Conservation (phyloP, 2,888 invertebrate species). For the Orthosia gothica region DNA sequence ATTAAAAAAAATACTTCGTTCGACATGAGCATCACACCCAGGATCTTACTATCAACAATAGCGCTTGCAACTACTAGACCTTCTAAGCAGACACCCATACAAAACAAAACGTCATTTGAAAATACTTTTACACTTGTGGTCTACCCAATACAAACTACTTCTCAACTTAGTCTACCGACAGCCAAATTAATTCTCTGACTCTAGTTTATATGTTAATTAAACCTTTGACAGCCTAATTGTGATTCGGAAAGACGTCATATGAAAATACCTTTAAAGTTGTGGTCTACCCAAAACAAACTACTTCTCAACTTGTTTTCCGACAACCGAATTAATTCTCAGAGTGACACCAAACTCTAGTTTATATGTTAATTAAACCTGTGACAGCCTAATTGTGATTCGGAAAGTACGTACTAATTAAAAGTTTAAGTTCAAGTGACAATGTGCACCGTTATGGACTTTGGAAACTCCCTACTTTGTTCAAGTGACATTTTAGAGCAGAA, state of each 20-base stretch:
- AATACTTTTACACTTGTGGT: not conserved
- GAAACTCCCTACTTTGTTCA: constrained; percentile 8
- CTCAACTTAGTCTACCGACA: too few species aligned
- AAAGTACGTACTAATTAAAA: constrained; percentile 36
- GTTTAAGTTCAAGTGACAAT: constrained; percentile 27
- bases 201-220: constrained; percentile 38
- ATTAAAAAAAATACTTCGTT: not conserved
- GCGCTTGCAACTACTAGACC: not conserved
- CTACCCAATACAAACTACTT: too few species aligned
- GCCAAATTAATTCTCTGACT: not conserved
- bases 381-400: constrained; percentile 44
- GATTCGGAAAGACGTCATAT: constrained; percentile 22
- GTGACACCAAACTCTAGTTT: not conserved
- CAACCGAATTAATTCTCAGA: not conserved
- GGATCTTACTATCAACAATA: not conserved
- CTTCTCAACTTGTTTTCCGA: not conserved
- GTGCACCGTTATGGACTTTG: constrained; percentile 10
- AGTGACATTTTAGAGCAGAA: not conserved
- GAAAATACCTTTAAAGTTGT: too few species aligned
- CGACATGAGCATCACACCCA: not conserved
- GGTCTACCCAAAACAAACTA: not conserved
- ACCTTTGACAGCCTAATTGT: constrained; percentile 34
- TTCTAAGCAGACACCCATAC: not conserved
- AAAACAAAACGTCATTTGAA: not conserved
- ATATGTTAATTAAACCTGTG: constrained; percentile 38